Percentiles rank a stretch among this genome's conserved stretches.
These are phyloP conservation scores for Acanthurus leucopareius DNA, from an alignment of 2,797 vertebrate species.

Conservation along the genomic window DNA sequence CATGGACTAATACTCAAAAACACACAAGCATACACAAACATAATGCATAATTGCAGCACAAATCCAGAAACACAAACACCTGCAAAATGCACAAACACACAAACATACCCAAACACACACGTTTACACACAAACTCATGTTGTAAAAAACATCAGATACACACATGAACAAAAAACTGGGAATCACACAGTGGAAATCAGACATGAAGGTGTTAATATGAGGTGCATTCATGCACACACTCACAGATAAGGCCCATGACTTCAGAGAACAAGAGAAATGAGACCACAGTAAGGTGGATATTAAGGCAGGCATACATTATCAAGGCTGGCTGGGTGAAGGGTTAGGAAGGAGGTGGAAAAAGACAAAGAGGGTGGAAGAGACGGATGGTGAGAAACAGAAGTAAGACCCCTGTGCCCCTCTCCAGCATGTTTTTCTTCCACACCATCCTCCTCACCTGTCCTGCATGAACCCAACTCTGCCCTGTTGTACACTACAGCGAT, in stretches of 20 bases:
- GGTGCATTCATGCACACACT: not conserved
- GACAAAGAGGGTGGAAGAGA: not conserved
- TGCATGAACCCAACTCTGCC: no score
- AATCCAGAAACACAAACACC: slow-evolving; percentile 6
- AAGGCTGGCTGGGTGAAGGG: not conserved
- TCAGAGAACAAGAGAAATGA: not conserved
- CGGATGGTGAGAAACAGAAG: slow-evolving; percentile 5
- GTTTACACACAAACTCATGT: no score
- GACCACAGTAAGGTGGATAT: slow-evolving; percentile 1
- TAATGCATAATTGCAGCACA: slow-evolving; percentile 22
- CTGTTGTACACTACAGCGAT: no score
- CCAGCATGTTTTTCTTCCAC: no score
- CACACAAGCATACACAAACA: not conserved
- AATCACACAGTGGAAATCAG: not conserved
- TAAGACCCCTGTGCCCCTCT: no score
- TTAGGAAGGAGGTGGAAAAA: not conserved
- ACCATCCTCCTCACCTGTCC: no score
- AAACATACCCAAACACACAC: not conserved
- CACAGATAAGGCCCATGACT: not conserved
- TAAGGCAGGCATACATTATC: slow-evolving; percentile 2
- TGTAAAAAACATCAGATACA: slow-evolving; percentile 1
- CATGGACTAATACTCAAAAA: no score
- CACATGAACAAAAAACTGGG: not conserved
- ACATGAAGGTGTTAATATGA: not conserved
- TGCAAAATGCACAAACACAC: not conserved